Base-by-base conservation (phyloP, 2,797 vertebrate genomes). In the Argentina silus region DNA sequence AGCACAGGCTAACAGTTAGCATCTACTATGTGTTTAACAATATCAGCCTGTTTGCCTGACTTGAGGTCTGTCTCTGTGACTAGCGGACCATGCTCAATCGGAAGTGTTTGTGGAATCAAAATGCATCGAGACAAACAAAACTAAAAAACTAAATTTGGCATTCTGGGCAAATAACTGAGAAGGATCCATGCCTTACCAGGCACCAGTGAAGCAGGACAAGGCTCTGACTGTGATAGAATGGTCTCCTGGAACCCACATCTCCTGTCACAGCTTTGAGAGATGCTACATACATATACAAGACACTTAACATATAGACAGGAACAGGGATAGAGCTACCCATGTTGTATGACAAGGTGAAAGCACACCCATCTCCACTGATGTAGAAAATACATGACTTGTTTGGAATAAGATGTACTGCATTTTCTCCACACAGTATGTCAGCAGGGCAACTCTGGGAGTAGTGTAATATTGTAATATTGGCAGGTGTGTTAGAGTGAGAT, bases 21-120 rank as follows among this genome's bases (percentile, higher is more conserved):
- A 4, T 6, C n/a, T 2, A 5, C 50, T n/a, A 51, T 51, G n/a
- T 51, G n/a, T 51, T 51, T 51, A 14, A 51, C n/a, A 51, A 51
- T 51, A 51, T 14, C 42, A n/a, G 8, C 15, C 45, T 65, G 62
- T 64, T 73, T 68, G 45, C 64, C 27, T 51, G 47, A 12, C 55
- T 74, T 21, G 64, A 19, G 50, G 74, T 51, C 47, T 45, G 62
- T 74, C 69, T 75, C 68, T 76, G 53, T 42, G 76, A 60, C 66
- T 56, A 70, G 73, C 61, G 55, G 71, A 70, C 79, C 74, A 70
- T 68, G 53, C 53, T 75, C 59, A 85, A 79, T 59, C 71, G 64
- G 64, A 51, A 43, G 63, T 78, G 70, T 76, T 78, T 78, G 76
- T 65, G 73, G 83, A 84, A 85, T 86, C 79, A 80, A 83, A 85